Base-by-base conservation (phyloP, 1,140 invertebrate species). In the Matsumurasca onukii region DNA sequence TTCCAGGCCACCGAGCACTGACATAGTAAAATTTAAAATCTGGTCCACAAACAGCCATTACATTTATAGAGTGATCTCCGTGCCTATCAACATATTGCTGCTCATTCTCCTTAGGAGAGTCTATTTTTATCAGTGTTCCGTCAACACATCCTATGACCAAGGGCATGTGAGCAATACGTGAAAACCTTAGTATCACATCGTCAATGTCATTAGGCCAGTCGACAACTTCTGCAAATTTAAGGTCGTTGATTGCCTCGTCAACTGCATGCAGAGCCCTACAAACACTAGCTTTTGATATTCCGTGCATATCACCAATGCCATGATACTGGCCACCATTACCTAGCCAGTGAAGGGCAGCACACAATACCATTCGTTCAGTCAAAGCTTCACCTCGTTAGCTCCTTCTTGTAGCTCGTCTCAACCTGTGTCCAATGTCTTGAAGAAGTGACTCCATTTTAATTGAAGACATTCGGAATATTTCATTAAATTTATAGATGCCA, bases 271-370 rank as follows among this genome's bases (percentile, higher is more conserved):
- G 30, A 27, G 52, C 24, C 57, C 70, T 27, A 45, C 67, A 73
- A 25, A 75, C 72, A 27, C 69, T 75, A n/a, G 73, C 52, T 65
- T 74, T 75, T 13, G 17, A 24, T 15, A 76, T 51, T 20, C 70
- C 70, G 68, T 75, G 74, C 52, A 69, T 69, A 63, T 73, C 73
- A 9, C 48, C 74, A 31, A 74, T 51, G 20, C 20, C 2, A 48
- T 71, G 70, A 29, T 71, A 73, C 51, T 73, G 71, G 24, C 48
- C 48, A 31, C 72, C 74, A 70, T 65, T 74, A 27, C 69, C 74
- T 20, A 76, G 45, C 70, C 71, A 75, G 34, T 74, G 70, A 2
- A 76, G 68, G 13, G 67, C 49, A 24, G 70, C 24, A 22, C 64
- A 66, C 3, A 66, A 15, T 22, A 13, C 1, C 20, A 31, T 9